These are phyloP conservation scores for Busseola fusca DNA, from an alignment of 2,888 invertebrate genomes.

Conservation along the genomic window DNA sequence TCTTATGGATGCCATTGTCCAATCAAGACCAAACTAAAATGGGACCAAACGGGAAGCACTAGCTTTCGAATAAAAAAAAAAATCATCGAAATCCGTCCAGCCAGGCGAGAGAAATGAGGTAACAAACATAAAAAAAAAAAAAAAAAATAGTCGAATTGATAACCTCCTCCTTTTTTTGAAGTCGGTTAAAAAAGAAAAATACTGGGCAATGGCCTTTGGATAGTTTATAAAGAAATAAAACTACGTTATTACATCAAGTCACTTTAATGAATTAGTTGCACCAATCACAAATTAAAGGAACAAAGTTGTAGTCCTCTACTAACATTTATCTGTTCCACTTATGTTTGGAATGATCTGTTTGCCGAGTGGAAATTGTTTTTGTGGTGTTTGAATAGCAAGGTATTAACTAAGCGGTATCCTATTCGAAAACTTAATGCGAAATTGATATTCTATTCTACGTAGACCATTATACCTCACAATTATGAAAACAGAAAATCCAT, in stretches of 20 bases:
- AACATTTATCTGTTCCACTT: slow-evolving; percentile 28
- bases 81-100: too few relatives aligned
- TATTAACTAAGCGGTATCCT: slow-evolving; percentile 34
- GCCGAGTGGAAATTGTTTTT: slow-evolving; percentile 19
- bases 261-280: slow-evolving; percentile 58
- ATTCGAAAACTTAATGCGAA: slow-evolving; percentile 51
- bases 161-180: too few relatives aligned
- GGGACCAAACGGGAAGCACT: too few relatives aligned
- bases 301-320: slow-evolving; percentile 27
- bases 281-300: slow-evolving; percentile 50
- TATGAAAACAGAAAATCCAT: slow-evolving; percentile 46
- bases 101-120: too few relatives aligned
- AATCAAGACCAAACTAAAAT: too few relatives aligned
- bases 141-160: too few relatives aligned
- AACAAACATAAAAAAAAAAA: too few relatives aligned
- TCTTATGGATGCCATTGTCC: too few relatives aligned
- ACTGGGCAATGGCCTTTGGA: too few relatives aligned
- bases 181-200: too few relatives aligned
- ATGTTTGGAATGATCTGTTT: slow-evolving; percentile 56
- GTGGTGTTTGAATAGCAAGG: slow-evolving; percentile 24
- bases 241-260: slow-evolving; percentile 22
- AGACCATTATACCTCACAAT: slow-evolving; percentile 39
- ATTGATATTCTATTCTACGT: slow-evolving; percentile 44
- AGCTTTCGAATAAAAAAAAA: too few relatives aligned
- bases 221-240: slow-evolving; percentile 1